phyloP scores from a whole-genome alignment of 2,888 invertebrate genomes.

The Ceramica pisi region DNA sequence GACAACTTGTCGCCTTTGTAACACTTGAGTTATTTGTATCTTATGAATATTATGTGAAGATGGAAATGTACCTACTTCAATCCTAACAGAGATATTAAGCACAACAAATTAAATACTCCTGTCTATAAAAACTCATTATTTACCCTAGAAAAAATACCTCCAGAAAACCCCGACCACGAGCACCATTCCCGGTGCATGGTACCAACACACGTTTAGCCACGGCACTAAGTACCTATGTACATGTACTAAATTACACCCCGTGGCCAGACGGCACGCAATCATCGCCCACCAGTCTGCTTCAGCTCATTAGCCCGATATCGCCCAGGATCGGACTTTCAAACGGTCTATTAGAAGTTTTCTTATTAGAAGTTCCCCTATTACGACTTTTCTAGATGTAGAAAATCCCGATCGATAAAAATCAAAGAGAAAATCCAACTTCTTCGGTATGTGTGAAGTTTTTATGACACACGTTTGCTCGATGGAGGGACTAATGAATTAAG shows the following conservation, averaged over 20 bases:
- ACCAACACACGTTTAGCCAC: conserved; percentile 33
- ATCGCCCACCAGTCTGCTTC: conserved; percentile 74
- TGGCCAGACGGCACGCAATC: conserved; percentile 74
- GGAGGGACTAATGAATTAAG: background rate
- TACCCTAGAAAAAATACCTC: conserved; percentile 5
- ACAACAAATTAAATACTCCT: too few relatives aligned
- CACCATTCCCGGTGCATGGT: conserved; percentile 2
- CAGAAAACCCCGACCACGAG: conserved; percentile 2
- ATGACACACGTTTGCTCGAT: conserved; percentile 13
- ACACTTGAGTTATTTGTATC: background rate
- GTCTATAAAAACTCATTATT: background rate
- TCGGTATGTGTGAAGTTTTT: conserved; percentile 36
- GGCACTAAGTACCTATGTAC: conserved; percentile 22
- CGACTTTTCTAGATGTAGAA: conserved; percentile 80
- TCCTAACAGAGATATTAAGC: too few relatives aligned
- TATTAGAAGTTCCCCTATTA: conserved; percentile 89
- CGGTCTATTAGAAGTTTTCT: conserved; percentile 89
- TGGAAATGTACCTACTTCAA: too few relatives aligned
- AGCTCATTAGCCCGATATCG: conserved; percentile 86
- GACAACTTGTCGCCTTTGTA: conserved; percentile 5
- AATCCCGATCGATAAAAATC: conserved; percentile 82
- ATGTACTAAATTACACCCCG: conserved; percentile 61
- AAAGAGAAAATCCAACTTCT: conserved; percentile 69
- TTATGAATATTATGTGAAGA: background rate
- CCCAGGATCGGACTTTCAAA: conserved; percentile 84